Base-by-base conservation (phyloP, 2,113 vertebrate species). In the Embiotoca jacksoni region DNA sequence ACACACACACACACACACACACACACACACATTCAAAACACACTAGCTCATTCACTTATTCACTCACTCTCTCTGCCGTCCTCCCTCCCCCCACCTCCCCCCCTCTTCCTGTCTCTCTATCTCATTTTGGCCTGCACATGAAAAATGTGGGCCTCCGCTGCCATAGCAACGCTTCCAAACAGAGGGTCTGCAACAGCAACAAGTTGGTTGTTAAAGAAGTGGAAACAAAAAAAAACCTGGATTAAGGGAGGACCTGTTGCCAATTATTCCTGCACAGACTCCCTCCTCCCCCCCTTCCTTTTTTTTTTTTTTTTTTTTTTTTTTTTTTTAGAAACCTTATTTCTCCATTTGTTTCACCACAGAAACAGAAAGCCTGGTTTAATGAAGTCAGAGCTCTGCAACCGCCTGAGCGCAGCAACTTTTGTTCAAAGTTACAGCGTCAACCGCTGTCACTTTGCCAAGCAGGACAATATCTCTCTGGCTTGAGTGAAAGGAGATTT, bases 121-220 rank as follows among this genome's bases (percentile, higher is more conserved):
- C 85, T 86, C 65, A 63, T 88, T 85, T 88, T 44, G 31, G 87
- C 81, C 58, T 16, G 58, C 71, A 75, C 82, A 65, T 85, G 61
- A 88, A 88, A 83, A 85, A 84, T 88, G 87, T 85, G 80, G 89
- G 89, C 88, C 92, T 92, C 88, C 4, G 74, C 70, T 89, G 70
- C 82, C 92, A 90, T 92, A 88, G 85, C 73, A 86, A 92, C 87
- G 6, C 61, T 61, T 79, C 80, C 87, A 92, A 94, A 95, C 91
- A 93, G 63, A 85, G 78, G 46, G 85, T 82, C 88, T 87, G 81
- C 77, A 87, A 75, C 85, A 85, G 91, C 89, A 90, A 88, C 90
- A 88, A 88, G 81, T 91, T 86, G 89, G 85, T 90, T 91, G 80
- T 91, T 91, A 92, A 92, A 90, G 73, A 80, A 81, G 31, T 60